Evolutionary conservation across 2,113 vertebrate species (phyloP).

Genomic region (Kryptolebias marmoratus): DNA sequence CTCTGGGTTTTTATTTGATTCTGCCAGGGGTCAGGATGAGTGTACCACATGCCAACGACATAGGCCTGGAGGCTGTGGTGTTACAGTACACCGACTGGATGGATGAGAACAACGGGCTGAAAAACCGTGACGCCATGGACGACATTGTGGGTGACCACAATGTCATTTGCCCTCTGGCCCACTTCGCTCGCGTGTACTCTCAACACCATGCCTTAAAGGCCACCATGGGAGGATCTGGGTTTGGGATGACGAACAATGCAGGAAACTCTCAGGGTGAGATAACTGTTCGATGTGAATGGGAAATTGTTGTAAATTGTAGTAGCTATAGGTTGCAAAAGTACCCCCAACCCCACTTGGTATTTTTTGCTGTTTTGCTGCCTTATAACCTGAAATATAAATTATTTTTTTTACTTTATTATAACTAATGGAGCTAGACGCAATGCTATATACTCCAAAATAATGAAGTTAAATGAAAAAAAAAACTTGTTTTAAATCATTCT

Average conservation of each 20-base stretch:
- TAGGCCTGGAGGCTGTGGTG: constrained; percentile 89
- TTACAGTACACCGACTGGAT: constrained; percentile 94
- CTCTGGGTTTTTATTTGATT: not conserved
- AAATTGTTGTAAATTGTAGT: not conserved
- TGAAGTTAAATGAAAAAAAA: too few species aligned
- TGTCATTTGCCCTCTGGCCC: constrained; percentile 88
- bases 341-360: too few species aligned
- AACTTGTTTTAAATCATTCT: too few species aligned
- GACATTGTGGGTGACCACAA: constrained; percentile 94
- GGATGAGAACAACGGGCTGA: constrained; percentile 86
- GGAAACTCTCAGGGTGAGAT: constrained; percentile 71
- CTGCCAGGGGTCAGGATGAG: constrained; percentile 85
- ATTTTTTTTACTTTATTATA: too few species aligned
- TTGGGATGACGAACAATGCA: constrained; percentile 63
- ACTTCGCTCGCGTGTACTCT: constrained; percentile 84
- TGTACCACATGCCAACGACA: constrained; percentile 90
- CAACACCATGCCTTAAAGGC: constrained; percentile 76
- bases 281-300: not conserved
- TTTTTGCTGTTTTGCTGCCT: too few species aligned
- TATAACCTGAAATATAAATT: too few species aligned
- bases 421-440: too few species aligned
- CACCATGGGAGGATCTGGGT: constrained; percentile 52
- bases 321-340: too few species aligned
- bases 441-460: too few species aligned
- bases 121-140: constrained; percentile 90